A percentile compares a stretch with the other conserved stretches of the same genome.
Conservation (phyloP, 2,113 vertebrate genomes). For the Pterocles orientalis region DNA sequence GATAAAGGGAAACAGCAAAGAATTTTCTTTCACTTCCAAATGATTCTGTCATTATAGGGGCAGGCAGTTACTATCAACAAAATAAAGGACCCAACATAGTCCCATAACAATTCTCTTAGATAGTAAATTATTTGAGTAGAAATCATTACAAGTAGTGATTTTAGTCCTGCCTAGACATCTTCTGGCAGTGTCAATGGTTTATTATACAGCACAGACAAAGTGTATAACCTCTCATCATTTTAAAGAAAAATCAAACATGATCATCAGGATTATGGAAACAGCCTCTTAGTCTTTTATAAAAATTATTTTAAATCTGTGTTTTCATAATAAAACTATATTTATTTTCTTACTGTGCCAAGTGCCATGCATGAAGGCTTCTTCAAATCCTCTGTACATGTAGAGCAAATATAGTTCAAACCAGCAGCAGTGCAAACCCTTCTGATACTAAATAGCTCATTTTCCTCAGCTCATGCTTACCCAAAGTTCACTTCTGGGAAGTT, state of each 20-base stretch:
- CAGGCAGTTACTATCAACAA: neutral
- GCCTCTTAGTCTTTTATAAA: neutral
- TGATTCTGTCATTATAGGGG: neutral
- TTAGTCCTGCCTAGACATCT: neutral
- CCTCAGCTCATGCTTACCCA: neutral
- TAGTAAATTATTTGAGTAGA: neutral
- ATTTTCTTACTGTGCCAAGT: neutral
- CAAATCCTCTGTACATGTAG: neutral
- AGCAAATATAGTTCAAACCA: neutral
- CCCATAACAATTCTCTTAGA: neutral
- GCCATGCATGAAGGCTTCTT: neutral
- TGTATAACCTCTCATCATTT: neutral
- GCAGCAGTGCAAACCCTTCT: neutral
- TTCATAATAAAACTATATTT: neutral
- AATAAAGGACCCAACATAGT: neutral
- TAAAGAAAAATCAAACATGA: neutral
- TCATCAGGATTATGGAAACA: neutral
- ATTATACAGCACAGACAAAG: neutral
- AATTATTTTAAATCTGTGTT: neutral
- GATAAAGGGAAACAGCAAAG: neutral
- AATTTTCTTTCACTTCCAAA: neutral
- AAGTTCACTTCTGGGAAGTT: neutral
- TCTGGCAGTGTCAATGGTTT: neutral
- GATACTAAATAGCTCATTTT: neutral
- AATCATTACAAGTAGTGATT: neutral